Evolutionary conservation across 1,140 invertebrate species (phyloP).

Genomic region (Drosophila willistoni): DNA sequence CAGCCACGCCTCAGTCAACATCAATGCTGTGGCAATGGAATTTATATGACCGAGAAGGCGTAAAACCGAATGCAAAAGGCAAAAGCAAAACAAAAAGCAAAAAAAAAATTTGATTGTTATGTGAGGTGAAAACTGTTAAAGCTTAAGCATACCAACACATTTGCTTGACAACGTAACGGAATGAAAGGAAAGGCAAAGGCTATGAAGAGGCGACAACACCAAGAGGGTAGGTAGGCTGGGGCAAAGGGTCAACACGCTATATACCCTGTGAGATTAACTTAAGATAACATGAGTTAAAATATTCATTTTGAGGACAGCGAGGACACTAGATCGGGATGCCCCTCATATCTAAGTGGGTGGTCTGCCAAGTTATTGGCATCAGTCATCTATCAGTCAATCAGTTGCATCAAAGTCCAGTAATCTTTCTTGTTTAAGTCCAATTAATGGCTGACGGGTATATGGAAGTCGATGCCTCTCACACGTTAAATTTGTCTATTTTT

Average conservation of each 20-base stretch:
- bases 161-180: conserved; percentile 15
- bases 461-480: not conserved
- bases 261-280: not conserved
- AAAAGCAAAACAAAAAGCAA: conserved; percentile 25
- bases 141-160: conserved; percentile 27
- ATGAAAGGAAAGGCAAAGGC: not conserved
- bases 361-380: too few relatives aligned
- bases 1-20: conserved; percentile 33
- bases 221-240: not conserved
- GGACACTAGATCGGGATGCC: too few relatives aligned
- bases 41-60: conserved; percentile 44
- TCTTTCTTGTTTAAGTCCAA: not conserved
- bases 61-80: conserved; percentile 31
- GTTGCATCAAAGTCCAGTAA: not conserved
- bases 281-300: too few relatives aligned
- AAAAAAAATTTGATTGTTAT: conserved; percentile 46
- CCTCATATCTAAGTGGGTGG: not conserved
- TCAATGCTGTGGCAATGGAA: conserved; percentile 27
- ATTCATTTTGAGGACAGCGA: too few relatives aligned
- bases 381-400: too few relatives aligned
- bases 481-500: conserved; percentile 8
- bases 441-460: not conserved
- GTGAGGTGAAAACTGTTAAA: conserved; percentile 68
- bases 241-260: not conserved
- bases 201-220: not conserved